Conservation (phyloP, 2,888 invertebrate species). For the Orthosia cruda region DNA sequence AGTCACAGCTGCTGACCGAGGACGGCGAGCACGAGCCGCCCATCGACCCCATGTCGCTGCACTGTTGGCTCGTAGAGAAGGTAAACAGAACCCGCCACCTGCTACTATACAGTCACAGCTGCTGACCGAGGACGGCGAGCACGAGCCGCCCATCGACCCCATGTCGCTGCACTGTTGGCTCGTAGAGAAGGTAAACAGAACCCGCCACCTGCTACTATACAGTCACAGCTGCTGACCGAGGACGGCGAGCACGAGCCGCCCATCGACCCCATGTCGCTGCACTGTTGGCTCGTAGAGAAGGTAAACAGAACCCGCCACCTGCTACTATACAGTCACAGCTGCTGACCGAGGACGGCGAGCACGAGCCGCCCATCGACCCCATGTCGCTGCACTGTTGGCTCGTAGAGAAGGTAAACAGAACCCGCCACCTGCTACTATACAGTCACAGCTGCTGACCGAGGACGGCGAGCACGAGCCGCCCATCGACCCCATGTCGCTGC, state of each 20-base stretch:
- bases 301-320: conserved; percentile 2
- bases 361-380: conserved; percentile 82
- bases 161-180: conserved; percentile 92
- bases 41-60: conserved; percentile 88
- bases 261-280: conserved; percentile 88
- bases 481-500: conserved; percentile 88
- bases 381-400: conserved; percentile 92
- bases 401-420: conserved; percentile 87
- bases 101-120: conserved; percentile 52
- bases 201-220: conserved; percentile 22
- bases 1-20: conserved; percentile 61
- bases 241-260: conserved; percentile 77
- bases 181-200: conserved; percentile 87
- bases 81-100: conserved; percentile 2
- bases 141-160: conserved; percentile 82
- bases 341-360: conserved; percentile 74
- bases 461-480: conserved; percentile 77
- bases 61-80: conserved; percentile 93
- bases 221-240: conserved; percentile 61
- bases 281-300: conserved; percentile 93
- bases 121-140: conserved; percentile 74
- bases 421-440: conserved; percentile 22
- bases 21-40: conserved; percentile 77
- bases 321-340: conserved; percentile 52
- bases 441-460: conserved; percentile 61